phyloP scores from a whole-genome alignment of 2,888 invertebrate genomes.

The Drymonia ruficornis region DNA sequence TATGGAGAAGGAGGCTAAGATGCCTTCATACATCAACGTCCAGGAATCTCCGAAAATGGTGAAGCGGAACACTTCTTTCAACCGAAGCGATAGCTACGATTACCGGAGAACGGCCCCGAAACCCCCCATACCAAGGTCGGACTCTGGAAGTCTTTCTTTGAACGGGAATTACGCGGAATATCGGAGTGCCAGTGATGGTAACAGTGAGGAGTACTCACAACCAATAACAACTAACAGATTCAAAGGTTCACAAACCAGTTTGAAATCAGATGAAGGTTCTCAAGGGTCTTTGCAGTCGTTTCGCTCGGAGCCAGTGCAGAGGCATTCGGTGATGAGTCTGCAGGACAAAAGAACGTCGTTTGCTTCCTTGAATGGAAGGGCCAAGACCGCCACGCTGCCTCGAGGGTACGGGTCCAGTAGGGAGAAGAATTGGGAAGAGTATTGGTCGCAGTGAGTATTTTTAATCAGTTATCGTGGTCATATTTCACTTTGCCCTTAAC shows the following conservation, averaged over 20 bases:
- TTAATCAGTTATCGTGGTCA: slow-evolving; percentile 1
- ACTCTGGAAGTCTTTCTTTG: slow-evolving; percentile 29
- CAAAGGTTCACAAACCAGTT: slow-evolving; percentile 62
- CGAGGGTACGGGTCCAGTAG: slow-evolving; percentile 73
- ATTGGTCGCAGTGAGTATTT: slow-evolving; percentile 77
- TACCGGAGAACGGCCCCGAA: slow-evolving; percentile 51
- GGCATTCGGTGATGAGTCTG: slow-evolving; percentile 65
- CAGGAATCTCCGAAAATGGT: slow-evolving; percentile 73
- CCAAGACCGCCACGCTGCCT: slow-evolving; percentile 70
- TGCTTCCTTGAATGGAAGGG: slow-evolving; percentile 60
- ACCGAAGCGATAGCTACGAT: slow-evolving; percentile 56
- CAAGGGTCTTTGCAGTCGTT: slow-evolving; percentile 70
- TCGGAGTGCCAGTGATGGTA: slow-evolving; percentile 47
- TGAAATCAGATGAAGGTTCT: slow-evolving; percentile 69
- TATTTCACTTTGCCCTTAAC: no score
- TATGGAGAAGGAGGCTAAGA: slow-evolving; percentile 66
- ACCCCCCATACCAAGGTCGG: slow-evolving; percentile 45
- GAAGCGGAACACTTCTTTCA: slow-evolving; percentile 60
- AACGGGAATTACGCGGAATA: slow-evolving; percentile 32
- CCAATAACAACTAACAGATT: slow-evolving; percentile 47
- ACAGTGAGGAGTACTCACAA: slow-evolving; percentile 54
- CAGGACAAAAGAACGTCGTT: slow-evolving; percentile 64
- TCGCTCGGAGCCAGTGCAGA: slow-evolving; percentile 66
- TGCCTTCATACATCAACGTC: slow-evolving; percentile 65
- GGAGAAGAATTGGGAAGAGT: slow-evolving; percentile 78